Evolutionary conservation across 2,888 invertebrate genomes (phyloP), one percentile per base, ranked within the genome.

Genomic region (Nomada hirtipes): DNA sequence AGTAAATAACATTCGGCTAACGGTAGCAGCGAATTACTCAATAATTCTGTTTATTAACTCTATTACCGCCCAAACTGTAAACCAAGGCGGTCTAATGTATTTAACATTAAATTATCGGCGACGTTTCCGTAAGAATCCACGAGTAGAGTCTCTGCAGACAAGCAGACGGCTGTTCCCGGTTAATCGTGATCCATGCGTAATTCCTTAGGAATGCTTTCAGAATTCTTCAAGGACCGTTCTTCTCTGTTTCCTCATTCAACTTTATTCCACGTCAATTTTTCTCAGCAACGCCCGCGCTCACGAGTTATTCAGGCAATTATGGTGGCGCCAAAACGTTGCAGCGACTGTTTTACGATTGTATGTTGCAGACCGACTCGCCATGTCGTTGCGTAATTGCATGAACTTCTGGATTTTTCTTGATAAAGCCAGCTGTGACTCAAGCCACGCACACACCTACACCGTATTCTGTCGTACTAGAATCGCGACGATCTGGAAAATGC

Each of bases 381-480:
- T 4, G 72, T 67, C 18, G 52, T 74, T 74, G 68, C 68, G 52
- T 57, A 78, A 78, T 64, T 61, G 18, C 10, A 29, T 1, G 52
- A 52, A 20, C 53, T 57, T 72, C 71, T 77, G 53, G 61, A 52
- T 29, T 42, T 11, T 63, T 61, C 61, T 69, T 69, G 59, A 59
- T 3, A 18, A 13, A 63, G 57, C 2, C 53, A 26, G n/a, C 20
- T 20, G 4, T 2, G 4, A 47, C 10, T 59, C 15, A 15, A 10
- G 1, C 7, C 13, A 18, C 2, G 15, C 18, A 18, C n/a, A 2
- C n/a, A 7, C 7, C 36, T 4, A 36, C 36, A 36, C 36, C 36
- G 15, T 9, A 4, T 50, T 11, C 23, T 20, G 13, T n/a, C 60
- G 50, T 52, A 29, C 23, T 36, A 36, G 52, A 52, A 60, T 52